Base-by-base conservation (phyloP, 2,113 vertebrate species). In the Lasiurus borealis region DNA sequence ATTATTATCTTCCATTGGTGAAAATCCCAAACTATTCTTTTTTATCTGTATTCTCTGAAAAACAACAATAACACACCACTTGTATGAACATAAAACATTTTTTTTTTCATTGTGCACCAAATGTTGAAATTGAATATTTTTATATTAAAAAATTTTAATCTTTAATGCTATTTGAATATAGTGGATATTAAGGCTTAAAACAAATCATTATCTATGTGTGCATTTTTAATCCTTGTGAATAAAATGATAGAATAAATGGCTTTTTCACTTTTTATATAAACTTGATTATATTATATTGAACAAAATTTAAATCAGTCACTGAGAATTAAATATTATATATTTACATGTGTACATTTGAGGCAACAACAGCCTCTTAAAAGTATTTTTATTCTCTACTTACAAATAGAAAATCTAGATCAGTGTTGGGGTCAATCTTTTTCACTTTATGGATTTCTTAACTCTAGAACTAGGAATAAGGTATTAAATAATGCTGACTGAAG, bases 401-500 rank as follows among this genome's bases (percentile, higher is more conserved):
- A 77, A 48, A 2, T 19, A 69, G 31, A 76, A 88, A 73, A 23
- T 95, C 23, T 27, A 31, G 29, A 46, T 81, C 50, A 36, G 19
- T 68, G 16, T 36, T 72, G 14, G 13, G 59, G 31, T 84, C 0
- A 1, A 31, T 97, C 50, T 46, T 72, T 54, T 90, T 95, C 16
- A 95, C 21, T 92, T 87, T 73, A 36, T 18, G 64, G 36, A 66
- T 96, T 50, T 16, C 2, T 78, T 82, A 86, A 80, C 8, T 93
- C 75, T 88, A 52, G 34, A 72, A 8, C 3, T 48, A 75, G 14
- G 23, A n/a, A 11, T 88, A 91, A 68, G 31, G 2, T 21, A 6
- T 87, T 94, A 84, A 87, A 57, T 44, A 85, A 36, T 88, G 92
- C 48, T 90, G n/a, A 78, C n/a, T 31, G 11, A 40, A 68, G 27